Percentiles rank a stretch among this genome's conserved stretches.
These are phyloP conservation scores for Pelodytes ibericus DNA, from an alignment of 2,797 vertebrate species.

Conservation along the genomic window DNA sequence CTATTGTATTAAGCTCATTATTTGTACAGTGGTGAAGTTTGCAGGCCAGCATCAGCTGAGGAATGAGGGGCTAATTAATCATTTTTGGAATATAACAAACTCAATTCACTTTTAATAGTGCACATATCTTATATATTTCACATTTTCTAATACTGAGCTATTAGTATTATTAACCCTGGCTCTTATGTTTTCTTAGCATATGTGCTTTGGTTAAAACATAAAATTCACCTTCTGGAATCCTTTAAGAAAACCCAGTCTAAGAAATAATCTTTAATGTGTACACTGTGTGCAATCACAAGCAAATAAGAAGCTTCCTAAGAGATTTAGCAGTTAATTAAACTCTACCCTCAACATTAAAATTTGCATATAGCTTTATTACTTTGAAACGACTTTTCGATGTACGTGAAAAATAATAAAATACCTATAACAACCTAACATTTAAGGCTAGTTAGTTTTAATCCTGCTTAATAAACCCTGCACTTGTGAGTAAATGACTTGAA, in stretches of 20 bases:
- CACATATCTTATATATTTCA: too few relatives aligned
- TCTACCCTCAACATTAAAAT: conserved; percentile 39
- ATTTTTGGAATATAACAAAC: too few relatives aligned
- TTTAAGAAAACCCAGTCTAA: background rate
- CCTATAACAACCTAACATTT: conserved; percentile 41
- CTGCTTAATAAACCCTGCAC: conserved; percentile 35
- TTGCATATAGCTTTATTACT: conserved; percentile 47
- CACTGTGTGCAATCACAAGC: conserved; percentile 19
- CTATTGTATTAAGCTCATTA: too few relatives aligned
- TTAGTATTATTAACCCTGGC: too few relatives aligned
- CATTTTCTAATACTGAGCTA: too few relatives aligned
- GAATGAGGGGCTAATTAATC: too few relatives aligned
- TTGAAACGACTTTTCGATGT: conserved; percentile 30
- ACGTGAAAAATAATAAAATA: conserved; percentile 44
- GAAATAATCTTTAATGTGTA: conserved; percentile 28
- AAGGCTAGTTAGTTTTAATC: conserved; percentile 48
- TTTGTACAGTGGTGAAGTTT: too few relatives aligned
- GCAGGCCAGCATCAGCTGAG: too few relatives aligned
- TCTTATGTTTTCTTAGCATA: too few relatives aligned
- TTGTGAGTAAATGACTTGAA: conserved; percentile 34
- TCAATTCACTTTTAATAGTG: too few relatives aligned
- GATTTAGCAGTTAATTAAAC: conserved; percentile 52
- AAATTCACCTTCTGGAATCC: too few relatives aligned
- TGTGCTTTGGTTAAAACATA: too few relatives aligned
- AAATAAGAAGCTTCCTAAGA: conserved; percentile 38